Percentiles rank a stretch among this genome's conserved stretches.
phyloP scores from a whole-genome alignment of 1,140 invertebrate species.

The Calycopis cecrops region DNA sequence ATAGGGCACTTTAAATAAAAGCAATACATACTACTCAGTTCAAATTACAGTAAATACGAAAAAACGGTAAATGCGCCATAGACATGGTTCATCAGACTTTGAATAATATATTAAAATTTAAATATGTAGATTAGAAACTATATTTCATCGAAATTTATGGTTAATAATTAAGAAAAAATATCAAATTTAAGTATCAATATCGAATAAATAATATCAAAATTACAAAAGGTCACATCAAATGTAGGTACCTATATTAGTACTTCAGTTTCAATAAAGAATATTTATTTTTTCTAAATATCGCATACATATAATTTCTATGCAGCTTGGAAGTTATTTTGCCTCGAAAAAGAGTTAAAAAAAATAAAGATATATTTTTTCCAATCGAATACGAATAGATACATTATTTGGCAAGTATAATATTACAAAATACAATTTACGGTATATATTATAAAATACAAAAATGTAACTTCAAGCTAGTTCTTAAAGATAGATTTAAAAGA shows the following conservation, averaged over 20 bases:
- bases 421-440: conserved; percentile 6
- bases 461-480: conserved; percentile 9
- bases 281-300: neutral
- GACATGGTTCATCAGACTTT: neutral
- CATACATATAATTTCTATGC: no score
- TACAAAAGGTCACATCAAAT: no score
- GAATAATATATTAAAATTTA: conserved; percentile 3
- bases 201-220: conserved; percentile 2
- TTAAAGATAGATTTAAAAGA: neutral
- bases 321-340: neutral
- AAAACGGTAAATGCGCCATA: no score
- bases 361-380: no score
- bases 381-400: conserved; percentile 8
- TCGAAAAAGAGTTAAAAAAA: conserved; percentile 4
- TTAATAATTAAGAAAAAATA: conserved; percentile 9
- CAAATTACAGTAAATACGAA: no score
- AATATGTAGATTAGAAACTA: neutral
- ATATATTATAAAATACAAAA: conserved; percentile 11
- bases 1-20: no score
- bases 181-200: conserved; percentile 4
- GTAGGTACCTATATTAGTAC: no score
- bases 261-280: conserved; percentile 6
- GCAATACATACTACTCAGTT: no score
- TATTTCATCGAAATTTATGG: neutral
- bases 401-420: conserved; percentile 2